A percentile compares a stretch with the other conserved stretches of the same genome.
phyloP scores from a whole-genome alignment of 53 echinoderm and acorn worm species.

The Temnopleurus reevesii region DNA sequence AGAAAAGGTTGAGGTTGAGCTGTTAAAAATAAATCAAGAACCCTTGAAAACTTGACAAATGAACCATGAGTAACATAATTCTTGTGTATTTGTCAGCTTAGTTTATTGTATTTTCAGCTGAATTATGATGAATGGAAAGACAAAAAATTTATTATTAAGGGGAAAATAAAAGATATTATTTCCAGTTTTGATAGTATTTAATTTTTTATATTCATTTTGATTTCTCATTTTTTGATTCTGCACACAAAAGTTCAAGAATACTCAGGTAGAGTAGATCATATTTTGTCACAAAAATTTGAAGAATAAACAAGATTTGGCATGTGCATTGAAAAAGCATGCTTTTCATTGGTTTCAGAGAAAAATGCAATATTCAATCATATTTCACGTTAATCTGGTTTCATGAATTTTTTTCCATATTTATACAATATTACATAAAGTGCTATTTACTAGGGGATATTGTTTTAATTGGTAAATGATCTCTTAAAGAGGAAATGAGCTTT shows the following conservation, averaged over 20 bases:
- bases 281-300: neutral
- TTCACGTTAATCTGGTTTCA: too few species aligned
- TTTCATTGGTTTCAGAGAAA: neutral
- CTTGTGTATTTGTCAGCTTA: too few species aligned
- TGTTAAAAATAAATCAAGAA: too few species aligned
- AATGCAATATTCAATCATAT: neutral
- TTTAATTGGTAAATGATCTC: neutral
- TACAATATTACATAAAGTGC: neutral
- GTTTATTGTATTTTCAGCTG: neutral
- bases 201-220: neutral
- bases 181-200: neutral
- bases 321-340: neutral
- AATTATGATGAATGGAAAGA: neutral
- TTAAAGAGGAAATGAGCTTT: neutral
- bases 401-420: neutral
- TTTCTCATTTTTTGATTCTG: neutral
- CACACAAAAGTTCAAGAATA: conserved; percentile 27
- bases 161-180: neutral
- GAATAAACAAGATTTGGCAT: neutral
- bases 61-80: too few species aligned
- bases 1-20: too few species aligned
- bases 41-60: too few species aligned
- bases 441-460: too few species aligned
- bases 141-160: neutral
- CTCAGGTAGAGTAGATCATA: conserved; percentile 1